A percentile compares a stretch with the other conserved stretches of the same genome.
These are phyloP conservation scores for Drosophila gunungcola DNA, from an alignment of 1,140 invertebrate genomes.

Conservation along the genomic window DNA sequence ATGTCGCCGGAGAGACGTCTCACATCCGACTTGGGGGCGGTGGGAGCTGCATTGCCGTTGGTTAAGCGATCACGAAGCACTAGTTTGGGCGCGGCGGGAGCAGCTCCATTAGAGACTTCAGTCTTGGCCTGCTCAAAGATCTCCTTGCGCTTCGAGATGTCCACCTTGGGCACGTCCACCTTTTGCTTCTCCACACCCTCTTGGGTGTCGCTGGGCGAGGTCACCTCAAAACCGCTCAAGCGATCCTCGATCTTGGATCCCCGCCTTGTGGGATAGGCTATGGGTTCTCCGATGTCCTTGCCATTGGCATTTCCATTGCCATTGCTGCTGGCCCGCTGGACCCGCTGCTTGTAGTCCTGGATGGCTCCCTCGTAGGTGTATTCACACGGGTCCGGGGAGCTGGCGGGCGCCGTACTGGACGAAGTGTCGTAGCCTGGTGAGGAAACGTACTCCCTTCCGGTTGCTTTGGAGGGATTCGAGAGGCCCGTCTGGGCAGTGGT, in stretches of 20 bases:
- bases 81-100: slow-evolving; percentile 48
- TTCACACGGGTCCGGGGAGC: slow-evolving; percentile 86
- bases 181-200: slow-evolving; percentile 84
- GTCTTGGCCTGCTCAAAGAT: slow-evolving; percentile 89
- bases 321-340: slow-evolving; percentile 86
- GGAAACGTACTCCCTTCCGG: slow-evolving; percentile 74
- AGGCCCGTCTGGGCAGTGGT: slow-evolving; percentile 37
- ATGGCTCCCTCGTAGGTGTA: slow-evolving; percentile 95
- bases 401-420: slow-evolving; percentile 77
- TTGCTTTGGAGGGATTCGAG: slow-evolving; percentile 38
- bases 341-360: slow-evolving; percentile 92
- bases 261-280: slow-evolving; percentile 71
- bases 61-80: slow-evolving; percentile 66
- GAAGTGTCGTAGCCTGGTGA: slow-evolving; percentile 83
- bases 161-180: slow-evolving; percentile 90
- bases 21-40: slow-evolving; percentile 78
- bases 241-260: slow-evolving; percentile 83
- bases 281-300: slow-evolving; percentile 53
- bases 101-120: slow-evolving; percentile 69
- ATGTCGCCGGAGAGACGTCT: slow-evolving; percentile 87
- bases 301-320: slow-evolving; percentile 45
- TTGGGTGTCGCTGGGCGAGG: slow-evolving; percentile 84
- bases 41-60: slow-evolving; percentile 63
- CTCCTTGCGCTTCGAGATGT: slow-evolving; percentile 92
- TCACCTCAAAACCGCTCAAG: slow-evolving; percentile 78